Conservation (phyloP, 2,888 invertebrate species). For the Choristoneura rosaceana region DNA sequence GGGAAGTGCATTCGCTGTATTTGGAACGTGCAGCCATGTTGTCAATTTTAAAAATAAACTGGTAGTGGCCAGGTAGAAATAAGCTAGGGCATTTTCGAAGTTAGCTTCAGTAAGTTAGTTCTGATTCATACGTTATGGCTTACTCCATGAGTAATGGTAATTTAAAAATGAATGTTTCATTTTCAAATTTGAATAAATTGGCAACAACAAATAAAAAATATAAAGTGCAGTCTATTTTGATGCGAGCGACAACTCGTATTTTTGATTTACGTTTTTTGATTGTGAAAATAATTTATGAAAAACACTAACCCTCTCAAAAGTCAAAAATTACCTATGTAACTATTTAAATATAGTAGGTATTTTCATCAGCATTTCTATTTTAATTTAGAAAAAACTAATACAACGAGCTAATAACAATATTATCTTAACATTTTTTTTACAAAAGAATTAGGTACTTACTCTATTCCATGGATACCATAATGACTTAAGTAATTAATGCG, state of each 20-base stretch:
- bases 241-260: too few species aligned
- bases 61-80: slow-evolving; percentile 27
- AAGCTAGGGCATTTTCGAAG: slow-evolving; percentile 1
- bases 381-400: too few species aligned
- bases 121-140: neutral
- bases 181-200: neutral
- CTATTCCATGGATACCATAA: slow-evolving; percentile 13
- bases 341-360: too few species aligned
- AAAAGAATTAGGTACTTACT: neutral
- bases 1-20: slow-evolving; percentile 50
- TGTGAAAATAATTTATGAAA: too few species aligned
- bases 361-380: too few species aligned
- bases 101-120: neutral
- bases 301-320: too few species aligned
- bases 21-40: slow-evolving; percentile 25
- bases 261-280: too few species aligned
- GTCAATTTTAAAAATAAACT: slow-evolving; percentile 34
- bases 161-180: neutral
- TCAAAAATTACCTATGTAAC: too few species aligned
- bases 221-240: too few species aligned
- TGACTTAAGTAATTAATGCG: slow-evolving; percentile 18
- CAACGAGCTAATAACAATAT: too few species aligned
- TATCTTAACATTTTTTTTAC: neutral
- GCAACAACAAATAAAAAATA: neutral
- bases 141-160: neutral